Conservation (phyloP, 2,113 vertebrate species). For the Rhinoderma darwinii region DNA sequence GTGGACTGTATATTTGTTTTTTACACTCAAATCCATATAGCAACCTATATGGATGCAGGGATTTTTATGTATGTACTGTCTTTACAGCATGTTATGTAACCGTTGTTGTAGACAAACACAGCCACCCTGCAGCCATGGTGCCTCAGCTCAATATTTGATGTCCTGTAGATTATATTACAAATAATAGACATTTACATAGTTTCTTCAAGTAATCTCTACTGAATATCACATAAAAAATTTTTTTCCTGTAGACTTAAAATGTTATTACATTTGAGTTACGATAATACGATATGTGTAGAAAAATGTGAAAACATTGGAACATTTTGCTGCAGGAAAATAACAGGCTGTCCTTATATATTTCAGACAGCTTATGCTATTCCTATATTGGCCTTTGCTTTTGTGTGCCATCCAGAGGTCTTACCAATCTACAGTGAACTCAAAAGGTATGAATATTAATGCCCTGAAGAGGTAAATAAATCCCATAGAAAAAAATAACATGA, state of each 20-base stretch:
- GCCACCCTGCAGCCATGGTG: neutral
- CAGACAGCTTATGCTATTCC: slow-evolving; percentile 97
- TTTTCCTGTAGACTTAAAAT: neutral
- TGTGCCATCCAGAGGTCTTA: slow-evolving; percentile 96
- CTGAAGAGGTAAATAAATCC: neutral
- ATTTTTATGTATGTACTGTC: neutral
- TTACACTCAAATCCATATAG: neutral
- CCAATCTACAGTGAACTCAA: slow-evolving; percentile 99
- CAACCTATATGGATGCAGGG: neutral
- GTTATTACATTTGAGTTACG: neutral
- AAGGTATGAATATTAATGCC: slow-evolving; percentile 75
- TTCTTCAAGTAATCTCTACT: neutral
- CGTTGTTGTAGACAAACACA: neutral
- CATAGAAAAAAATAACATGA: neutral
- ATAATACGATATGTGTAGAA: neutral
- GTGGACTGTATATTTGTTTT: neutral
- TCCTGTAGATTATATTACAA: neutral
- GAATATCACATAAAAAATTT: neutral
- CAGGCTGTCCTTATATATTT: slow-evolving; percentile 66
- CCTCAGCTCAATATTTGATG: neutral
- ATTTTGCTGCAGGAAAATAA: neutral
- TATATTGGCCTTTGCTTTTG: slow-evolving; percentile 96
- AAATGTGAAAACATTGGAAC: neutral
- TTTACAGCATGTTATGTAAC: neutral
- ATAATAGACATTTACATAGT: neutral